Evolutionary conservation across 37 sponge, comb jelly and placozoan species (phyloP).

Genomic region (Halichondria panicea): DNA sequence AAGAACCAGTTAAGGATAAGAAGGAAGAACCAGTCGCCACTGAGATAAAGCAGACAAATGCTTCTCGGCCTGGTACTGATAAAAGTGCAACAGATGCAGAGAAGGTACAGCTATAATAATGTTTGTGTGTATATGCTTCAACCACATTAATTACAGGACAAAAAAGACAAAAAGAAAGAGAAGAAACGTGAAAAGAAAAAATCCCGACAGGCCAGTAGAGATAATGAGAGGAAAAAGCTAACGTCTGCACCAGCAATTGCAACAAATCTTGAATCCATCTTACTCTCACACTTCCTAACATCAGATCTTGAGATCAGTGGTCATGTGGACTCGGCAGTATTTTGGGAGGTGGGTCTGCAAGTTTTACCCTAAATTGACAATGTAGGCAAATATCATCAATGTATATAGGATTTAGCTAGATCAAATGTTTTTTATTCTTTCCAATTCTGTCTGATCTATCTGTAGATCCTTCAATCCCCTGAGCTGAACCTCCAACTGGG

Average conservation of each 20-base stretch:
- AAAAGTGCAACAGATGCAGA: background rate
- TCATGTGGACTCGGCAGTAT: slow-evolving; percentile 3
- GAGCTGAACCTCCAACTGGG: slow-evolving; percentile 53
- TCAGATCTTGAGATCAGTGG: slow-evolving; percentile 50
- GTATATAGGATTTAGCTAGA: too few relatives aligned
- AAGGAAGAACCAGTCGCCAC: background rate
- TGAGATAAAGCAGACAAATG: background rate
- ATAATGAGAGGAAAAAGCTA: background rate
- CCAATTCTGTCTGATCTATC: background rate
- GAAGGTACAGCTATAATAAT: background rate
- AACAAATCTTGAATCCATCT: slow-evolving; percentile 24
- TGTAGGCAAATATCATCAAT: too few relatives aligned
- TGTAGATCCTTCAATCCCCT: slow-evolving; percentile 29
- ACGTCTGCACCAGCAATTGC: background rate
- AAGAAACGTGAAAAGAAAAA: slow-evolving; percentile 26
- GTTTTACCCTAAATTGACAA: too few relatives aligned
- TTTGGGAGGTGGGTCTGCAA: slow-evolving; percentile 49
- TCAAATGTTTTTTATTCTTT: background rate
- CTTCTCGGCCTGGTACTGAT: background rate
- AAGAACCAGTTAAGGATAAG: background rate
- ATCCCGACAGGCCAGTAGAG: background rate
- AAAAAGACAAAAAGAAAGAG: slow-evolving; percentile 9
- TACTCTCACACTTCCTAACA: slow-evolving; percentile 26
- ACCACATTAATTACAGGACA: background rate
- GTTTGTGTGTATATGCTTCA: too few relatives aligned